Evolutionary conservation across 2,113 vertebrate species (phyloP), one percentile per base, ranked within the genome.

Genomic region (Acrocephalus kingi): DNA sequence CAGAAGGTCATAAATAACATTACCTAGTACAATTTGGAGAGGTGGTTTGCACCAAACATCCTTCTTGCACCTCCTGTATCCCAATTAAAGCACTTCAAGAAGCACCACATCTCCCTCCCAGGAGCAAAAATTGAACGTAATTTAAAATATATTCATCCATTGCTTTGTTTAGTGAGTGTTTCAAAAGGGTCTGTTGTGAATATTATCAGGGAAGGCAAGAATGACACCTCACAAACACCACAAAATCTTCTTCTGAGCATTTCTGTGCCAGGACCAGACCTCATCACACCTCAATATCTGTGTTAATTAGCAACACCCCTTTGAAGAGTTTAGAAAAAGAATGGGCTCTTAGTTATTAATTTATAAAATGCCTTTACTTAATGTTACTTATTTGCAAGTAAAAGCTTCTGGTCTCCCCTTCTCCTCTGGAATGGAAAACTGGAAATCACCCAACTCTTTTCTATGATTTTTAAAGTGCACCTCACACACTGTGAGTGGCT

Each of bases 381-480:
- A 48, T 2, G 30, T 22, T 37, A 54, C 11, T 87, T 16, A 52
- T 52, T 48, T 56, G 51, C 46, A 73, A 73, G 39, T 20, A 63
- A 77, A 68, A 52, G 31, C 14, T 72, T n/a, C 33, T 81, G n/a
- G 24, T 22, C 19, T 82, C 22, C 25, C 0, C 0, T 33, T 51
- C 71, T 39, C 21, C 48, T 19, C 15, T 27, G 71, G 31, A 55
- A 56, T 19, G 24, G 66, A 13, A n/a, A 73, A 74, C 55, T 15
- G 19, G 39, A 22, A 62, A 45, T 37, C 17, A 22, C 18, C 17
- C 59, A 71, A 3, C 5, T 23, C 30, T 35, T 7, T 12, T 11
- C 16, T 13, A 2, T 0, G 0, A 14, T 10, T 64, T n/a, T 56
- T 27, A 0, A 46, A 41, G 28, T 4, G 39, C 71, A 15, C 19